These are phyloP conservation scores for Diogma glabrata DNA, from an alignment of 2,888 invertebrate genomes.

Conservation along the genomic window DNA sequence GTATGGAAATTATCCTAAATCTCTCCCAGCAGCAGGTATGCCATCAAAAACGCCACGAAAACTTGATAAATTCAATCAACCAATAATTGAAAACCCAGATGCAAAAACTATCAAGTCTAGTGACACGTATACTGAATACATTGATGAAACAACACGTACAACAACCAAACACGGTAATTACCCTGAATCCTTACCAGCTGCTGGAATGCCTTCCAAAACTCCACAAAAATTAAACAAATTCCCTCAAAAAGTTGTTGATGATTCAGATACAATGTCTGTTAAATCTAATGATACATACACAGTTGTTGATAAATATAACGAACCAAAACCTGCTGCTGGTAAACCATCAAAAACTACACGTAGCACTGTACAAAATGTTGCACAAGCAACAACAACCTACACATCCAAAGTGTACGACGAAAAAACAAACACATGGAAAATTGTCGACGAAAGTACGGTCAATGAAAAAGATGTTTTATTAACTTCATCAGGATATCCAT, in stretches of 20 bases:
- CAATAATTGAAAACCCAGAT: neutral
- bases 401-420: constrained; percentile 21
- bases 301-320: neutral
- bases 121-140: neutral
- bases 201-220: neutral
- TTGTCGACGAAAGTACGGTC: constrained; percentile 19
- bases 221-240: too few relatives aligned
- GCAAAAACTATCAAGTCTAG: neutral
- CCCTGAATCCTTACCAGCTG: neutral
- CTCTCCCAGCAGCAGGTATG: neutral
- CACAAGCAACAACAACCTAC: constrained; percentile 19
- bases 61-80: too few relatives aligned
- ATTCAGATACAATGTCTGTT: neutral
- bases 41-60: neutral
- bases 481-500: constrained; percentile 9
- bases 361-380: constrained; percentile 13
- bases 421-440: constrained; percentile 20
- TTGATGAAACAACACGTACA: neutral
- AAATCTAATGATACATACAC: neutral
- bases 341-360: neutral
- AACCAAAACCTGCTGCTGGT: neutral
- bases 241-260: neutral
- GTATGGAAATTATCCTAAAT: too few relatives aligned
- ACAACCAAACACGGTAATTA: too few relatives aligned
- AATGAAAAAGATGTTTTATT: constrained; percentile 18